These are phyloP conservation scores for Zaprionus ghesquierei DNA, from an alignment of 1,140 invertebrate species.

Conservation along the genomic window DNA sequence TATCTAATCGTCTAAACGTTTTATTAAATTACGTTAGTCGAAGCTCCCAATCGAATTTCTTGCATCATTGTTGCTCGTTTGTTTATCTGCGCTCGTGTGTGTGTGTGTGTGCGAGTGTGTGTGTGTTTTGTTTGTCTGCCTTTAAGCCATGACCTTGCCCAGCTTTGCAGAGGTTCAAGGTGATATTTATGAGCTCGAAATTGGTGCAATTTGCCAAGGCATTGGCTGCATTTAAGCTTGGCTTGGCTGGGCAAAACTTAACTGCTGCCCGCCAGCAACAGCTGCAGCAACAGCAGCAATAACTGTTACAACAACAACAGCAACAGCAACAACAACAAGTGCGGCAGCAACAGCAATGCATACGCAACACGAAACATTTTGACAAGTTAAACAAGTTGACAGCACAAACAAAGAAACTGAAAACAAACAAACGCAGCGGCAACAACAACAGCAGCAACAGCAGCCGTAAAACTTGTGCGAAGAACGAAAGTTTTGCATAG, in stretches of 20 bases:
- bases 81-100: conserved; percentile 17
- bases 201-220: conserved; percentile 21
- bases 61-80: conserved; percentile 53
- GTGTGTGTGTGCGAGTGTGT: neutral
- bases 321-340: conserved; percentile 4
- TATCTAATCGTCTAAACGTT: conserved; percentile 81
- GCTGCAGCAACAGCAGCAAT: conserved; percentile 1
- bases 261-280: conserved; percentile 22
- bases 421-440: conserved; percentile 13
- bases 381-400: conserved; percentile 49
- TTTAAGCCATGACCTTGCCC: conserved; percentile 38
- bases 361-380: conserved; percentile 18
- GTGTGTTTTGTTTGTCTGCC: conserved; percentile 1
- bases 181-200: conserved; percentile 37
- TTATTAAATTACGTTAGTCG: conserved; percentile 81
- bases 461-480: conserved; percentile 30
- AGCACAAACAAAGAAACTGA: conserved; percentile 39
- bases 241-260: conserved; percentile 7
- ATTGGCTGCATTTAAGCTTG: conserved; percentile 22
- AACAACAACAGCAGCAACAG: neutral
- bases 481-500: conserved; percentile 48
- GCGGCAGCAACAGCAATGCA: neutral
- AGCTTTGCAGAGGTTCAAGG: conserved; percentile 33
- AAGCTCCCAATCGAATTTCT: conserved; percentile 58
- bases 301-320: neutral